Evolutionary conservation across 2,888 invertebrate genomes (phyloP).

Genomic region (Linhomoeus sp.): DNA sequence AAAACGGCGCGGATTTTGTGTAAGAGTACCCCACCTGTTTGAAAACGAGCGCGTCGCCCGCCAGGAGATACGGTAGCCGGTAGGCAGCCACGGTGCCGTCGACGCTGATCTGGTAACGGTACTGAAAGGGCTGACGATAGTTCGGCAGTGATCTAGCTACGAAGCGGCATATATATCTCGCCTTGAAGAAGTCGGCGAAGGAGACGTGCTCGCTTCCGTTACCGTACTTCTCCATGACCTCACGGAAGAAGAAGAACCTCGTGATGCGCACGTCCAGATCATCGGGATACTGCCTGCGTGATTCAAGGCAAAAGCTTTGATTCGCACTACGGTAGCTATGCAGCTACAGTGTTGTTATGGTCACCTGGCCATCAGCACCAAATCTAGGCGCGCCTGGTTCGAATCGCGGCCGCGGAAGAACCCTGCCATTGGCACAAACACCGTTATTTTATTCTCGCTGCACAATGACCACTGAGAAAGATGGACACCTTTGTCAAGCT

Average conservation of each 20-base stretch:
- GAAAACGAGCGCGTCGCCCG: slow-evolving; percentile 62
- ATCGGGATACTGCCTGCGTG: slow-evolving; percentile 50
- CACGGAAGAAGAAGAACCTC: slow-evolving; percentile 80
- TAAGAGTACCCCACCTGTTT: too few relatives aligned
- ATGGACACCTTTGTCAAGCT: too few relatives aligned
- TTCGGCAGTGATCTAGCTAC: neutral
- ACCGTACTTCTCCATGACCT: slow-evolving; percentile 62
- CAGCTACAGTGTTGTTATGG: too few relatives aligned
- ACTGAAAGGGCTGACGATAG: slow-evolving; percentile 40
- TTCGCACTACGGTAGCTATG: too few relatives aligned
- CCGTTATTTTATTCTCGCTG: too few relatives aligned
- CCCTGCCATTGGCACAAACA: too few relatives aligned
- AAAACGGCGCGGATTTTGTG: too few relatives aligned
- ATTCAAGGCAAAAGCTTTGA: too few relatives aligned
- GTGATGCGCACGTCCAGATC: slow-evolving; percentile 68
- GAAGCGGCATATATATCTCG: neutral
- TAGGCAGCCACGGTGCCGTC: slow-evolving; percentile 96
- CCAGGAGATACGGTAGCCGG: slow-evolving; percentile 68
- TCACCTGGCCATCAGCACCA: slow-evolving; percentile 61
- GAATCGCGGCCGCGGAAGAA: slow-evolving; percentile 85
- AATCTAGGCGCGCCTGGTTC: slow-evolving; percentile 54
- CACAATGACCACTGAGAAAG: too few relatives aligned
- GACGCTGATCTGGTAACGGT: slow-evolving; percentile 74
- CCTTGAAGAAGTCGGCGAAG: slow-evolving; percentile 81
- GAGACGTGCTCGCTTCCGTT: slow-evolving; percentile 62